These are phyloP conservation scores for Euspilapteryx auroguttella DNA, from an alignment of 2,888 invertebrate species.

Conservation along the genomic window DNA sequence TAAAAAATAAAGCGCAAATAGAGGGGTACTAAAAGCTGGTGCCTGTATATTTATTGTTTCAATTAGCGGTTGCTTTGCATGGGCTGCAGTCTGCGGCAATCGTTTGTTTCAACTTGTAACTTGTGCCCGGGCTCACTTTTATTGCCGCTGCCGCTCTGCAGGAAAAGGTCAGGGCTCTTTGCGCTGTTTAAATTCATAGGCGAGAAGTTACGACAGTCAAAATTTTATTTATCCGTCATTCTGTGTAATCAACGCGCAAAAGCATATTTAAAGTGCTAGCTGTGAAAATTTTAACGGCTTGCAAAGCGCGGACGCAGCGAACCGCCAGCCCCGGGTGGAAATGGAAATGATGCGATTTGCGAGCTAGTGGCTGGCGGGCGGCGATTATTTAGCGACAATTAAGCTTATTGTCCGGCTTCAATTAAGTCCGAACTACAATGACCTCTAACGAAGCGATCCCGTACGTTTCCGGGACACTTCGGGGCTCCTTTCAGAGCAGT, in stretches of 20 bases:
- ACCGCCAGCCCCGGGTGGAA: too few relatives aligned
- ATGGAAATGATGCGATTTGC: conserved; percentile 1
- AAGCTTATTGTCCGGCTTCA: too few relatives aligned
- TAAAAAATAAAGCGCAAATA: conserved; percentile 28
- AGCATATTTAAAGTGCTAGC: conserved; percentile 24
- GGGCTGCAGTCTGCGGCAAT: conserved; percentile 14
- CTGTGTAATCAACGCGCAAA: conserved; percentile 39
- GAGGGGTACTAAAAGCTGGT: conserved; percentile 24
- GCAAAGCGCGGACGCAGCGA: conserved; percentile 1
- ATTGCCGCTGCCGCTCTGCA: conserved; percentile 1
- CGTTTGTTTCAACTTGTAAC: conserved; percentile 11
- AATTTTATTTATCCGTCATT: conserved; percentile 40
- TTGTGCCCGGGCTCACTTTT: conserved; percentile 4
- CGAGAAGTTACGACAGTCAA: conserved; percentile 36
- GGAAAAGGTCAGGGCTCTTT: conserved; percentile 3
- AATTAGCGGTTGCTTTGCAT: conserved; percentile 39
- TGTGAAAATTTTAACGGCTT: conserved; percentile 14
- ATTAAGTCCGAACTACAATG: conserved; percentile 43
- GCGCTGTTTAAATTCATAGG: conserved; percentile 28
- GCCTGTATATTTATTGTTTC: conserved; percentile 51
- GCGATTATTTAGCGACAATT: conserved; percentile 50
- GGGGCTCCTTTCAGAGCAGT: conserved; percentile 41
- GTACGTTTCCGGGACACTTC: conserved; percentile 41
- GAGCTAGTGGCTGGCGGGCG: too few relatives aligned
- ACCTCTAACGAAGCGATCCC: conserved; percentile 54